Evolutionary conservation across 2,888 invertebrate genomes (phyloP), one percentile per base, ranked within the genome.

Genomic region (Nysson spinosus): DNA sequence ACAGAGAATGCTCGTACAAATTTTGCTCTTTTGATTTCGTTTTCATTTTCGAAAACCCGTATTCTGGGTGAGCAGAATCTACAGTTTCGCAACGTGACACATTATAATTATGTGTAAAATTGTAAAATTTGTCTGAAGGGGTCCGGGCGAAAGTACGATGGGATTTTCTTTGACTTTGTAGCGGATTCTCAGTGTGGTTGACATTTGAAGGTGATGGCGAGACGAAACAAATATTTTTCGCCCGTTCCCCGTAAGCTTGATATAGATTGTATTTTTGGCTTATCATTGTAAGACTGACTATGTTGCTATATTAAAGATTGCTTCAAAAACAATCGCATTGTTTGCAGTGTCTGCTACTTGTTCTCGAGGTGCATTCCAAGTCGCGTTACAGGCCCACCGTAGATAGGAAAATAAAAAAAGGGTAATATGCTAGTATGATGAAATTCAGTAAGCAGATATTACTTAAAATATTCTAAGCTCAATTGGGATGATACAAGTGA

Each of bases 221-320:
- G n/a, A n/a, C n/a, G n/a, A n/a, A n/a, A n/a, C n/a, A n/a, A 40
- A 43, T n/a, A 40, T 63, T 61, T 57, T 54, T 69, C 58, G 70
- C 71, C 60, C 62, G 69, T 6, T 57, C 67, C 57, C 58, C 54
- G 32, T 39, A 69, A 71, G 68, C 78, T 75, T 80, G 78, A 84
- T 81, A 84, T 82, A 84, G 82, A 85, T 85, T 81, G 83, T 85
- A 85, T 85, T 85, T 85, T 85, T 84, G 85, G 85, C 85, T 85
- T 85, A 85, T 84, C 83, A 84, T 81, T 84, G 83, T 85, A 85
- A 85, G 85, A 85, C 85, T 85, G 85, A 85, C 83, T 85, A 84
- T 85, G 85, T 85, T 85, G 85, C 85, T 85, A 84, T 84, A 85
- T 85, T 85, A 85, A 85, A 85, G 79, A 85, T 84, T 85, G 85